phyloP scores from a whole-genome alignment of 2,888 invertebrate genomes.

The Beris morrisii region DNA sequence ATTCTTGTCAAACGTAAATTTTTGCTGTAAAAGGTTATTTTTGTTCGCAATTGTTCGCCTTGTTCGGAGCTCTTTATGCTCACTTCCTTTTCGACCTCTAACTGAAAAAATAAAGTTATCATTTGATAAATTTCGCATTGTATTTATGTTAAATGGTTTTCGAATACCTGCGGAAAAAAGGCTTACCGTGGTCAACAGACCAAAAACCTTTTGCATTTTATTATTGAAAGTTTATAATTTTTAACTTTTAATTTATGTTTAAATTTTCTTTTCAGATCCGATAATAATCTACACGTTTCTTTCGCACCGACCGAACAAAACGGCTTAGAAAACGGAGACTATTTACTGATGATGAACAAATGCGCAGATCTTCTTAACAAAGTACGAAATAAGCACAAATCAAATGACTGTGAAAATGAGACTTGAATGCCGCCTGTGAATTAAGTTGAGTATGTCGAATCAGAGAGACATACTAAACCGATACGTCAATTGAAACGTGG shows the following conservation, averaged over 20 bases:
- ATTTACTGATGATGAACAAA: slow-evolving; percentile 63
- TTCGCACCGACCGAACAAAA: slow-evolving; percentile 45
- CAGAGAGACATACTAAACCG: neutral
- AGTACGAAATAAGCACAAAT: slow-evolving; percentile 57
- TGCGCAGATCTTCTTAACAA: slow-evolving; percentile 66
- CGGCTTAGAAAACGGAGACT: slow-evolving; percentile 55
- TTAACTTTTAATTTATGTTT: neutral
- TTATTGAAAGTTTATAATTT: neutral
- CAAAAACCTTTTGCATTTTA: too few species aligned
- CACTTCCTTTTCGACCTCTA: too few species aligned
- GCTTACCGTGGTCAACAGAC: too few species aligned
- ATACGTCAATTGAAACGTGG: slow-evolving; percentile 24
- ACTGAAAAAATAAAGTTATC: too few species aligned
- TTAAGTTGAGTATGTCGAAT: slow-evolving; percentile 12
- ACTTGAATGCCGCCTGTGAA: slow-evolving; percentile 28
- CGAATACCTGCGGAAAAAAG: too few species aligned
- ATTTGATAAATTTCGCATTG: too few species aligned
- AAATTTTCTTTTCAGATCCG: slow-evolving; percentile 40
- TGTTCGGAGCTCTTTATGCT: too few species aligned
- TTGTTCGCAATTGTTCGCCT: too few species aligned
- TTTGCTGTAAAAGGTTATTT: too few species aligned
- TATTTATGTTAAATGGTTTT: too few species aligned
- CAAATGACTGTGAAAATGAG: slow-evolving; percentile 57
- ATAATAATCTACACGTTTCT: slow-evolving; percentile 40
- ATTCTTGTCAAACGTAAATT: too few species aligned